Evolutionary conservation across 2,888 invertebrate genomes (phyloP), one percentile per base, ranked within the genome.

Genomic region (Lampropteryx suffumata): DNA sequence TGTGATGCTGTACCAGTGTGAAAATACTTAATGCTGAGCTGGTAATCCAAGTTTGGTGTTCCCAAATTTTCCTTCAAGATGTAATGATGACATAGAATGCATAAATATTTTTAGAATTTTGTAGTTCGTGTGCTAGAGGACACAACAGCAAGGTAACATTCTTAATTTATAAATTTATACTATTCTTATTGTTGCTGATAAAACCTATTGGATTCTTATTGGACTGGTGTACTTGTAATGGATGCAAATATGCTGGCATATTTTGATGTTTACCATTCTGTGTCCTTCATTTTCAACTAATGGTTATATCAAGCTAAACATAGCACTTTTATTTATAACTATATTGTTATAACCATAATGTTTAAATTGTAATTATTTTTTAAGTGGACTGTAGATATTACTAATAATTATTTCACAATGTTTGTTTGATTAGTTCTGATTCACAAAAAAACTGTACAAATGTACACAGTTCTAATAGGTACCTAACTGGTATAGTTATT

Each of bases 101-200:
- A 81, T 71, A 84, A 88, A 89, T 89, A 89, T 89, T 89, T 89
- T 85, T 89, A 89, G 89, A 89, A 86, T 79, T 82, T 82, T 82
- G 79, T 84, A 82, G 83, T 79, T 86, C 82, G 79, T 71, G 75
- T 75, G 74, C 69, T 83, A 80, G 78, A 85, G 83, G 82, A 85
- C 85, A 74, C 68, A 79, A 76, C 73, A 80, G 79, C 82, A 75
- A 80, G 79, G 79, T 82, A 81, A 76, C 71, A 70, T 68, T 54
- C 62, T 67, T 65, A 61, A 65, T 71, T 69, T 68, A 67, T 65
- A 69, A 71, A 64, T 62, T 65, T 60, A 51, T 62, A 59, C 59
- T 62, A 61, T 57, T 61, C 55, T 65, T 62, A 53, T 64, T 55
- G 51, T 57, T 56, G 48, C 64, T 49, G n/a, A 49, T 14, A 33